phyloP scores from a whole-genome alignment of 1,140 invertebrate species.

The Trichonephila clavipes region DNA sequence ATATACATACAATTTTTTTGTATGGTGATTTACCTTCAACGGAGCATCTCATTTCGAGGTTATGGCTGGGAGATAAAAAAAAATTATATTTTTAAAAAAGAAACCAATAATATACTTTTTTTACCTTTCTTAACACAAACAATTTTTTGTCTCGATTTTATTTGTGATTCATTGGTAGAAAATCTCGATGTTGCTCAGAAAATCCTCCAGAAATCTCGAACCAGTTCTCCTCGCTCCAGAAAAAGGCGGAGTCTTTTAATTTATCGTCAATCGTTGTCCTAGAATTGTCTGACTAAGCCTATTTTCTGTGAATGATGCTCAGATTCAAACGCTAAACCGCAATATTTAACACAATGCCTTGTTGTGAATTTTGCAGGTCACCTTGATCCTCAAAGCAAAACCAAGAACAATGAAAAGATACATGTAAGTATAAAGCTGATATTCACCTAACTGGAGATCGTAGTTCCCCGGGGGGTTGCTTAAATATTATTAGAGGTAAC shows the following conservation, averaged over 20 bases:
- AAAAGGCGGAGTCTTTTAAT: neutral
- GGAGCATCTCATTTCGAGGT: neutral
- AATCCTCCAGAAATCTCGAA: neutral
- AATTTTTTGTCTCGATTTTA: too few species aligned
- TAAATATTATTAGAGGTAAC: too few species aligned
- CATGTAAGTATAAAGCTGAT: neutral
- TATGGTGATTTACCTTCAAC: too few species aligned
- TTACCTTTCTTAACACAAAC: too few species aligned
- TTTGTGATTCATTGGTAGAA: neutral
- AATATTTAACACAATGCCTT: neutral
- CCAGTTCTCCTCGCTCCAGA: slow-evolving; percentile 7
- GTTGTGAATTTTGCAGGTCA: slow-evolving; percentile 13
- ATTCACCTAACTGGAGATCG: too few species aligned
- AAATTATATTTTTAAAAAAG: too few species aligned
- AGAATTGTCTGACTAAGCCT: neutral
- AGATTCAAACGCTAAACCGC: neutral
- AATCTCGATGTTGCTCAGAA: neutral
- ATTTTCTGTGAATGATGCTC: neutral
- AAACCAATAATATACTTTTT: too few species aligned
- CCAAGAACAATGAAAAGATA: neutral
- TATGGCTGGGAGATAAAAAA: neutral
- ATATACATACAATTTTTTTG: too few species aligned
- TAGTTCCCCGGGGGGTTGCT: too few species aligned
- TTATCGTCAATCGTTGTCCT: neutral
- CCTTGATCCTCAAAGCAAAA: neutral